phyloP scores from a whole-genome alignment of 2,113 vertebrate genomes.

The Neolamprologus kungweensis region DNA sequence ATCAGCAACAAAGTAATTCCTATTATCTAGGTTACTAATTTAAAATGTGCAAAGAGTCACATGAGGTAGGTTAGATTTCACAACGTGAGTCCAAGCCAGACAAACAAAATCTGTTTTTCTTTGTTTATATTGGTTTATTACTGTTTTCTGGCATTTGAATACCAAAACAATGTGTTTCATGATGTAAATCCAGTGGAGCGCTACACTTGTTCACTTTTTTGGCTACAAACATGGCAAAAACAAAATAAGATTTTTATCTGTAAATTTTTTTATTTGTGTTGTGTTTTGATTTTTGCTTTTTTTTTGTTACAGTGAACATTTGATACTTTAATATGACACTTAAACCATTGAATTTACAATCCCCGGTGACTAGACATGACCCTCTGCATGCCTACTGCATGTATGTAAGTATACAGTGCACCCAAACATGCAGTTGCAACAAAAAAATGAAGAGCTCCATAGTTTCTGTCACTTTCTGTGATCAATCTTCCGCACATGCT shows the following conservation, averaged over 20 bases:
- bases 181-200: background rate
- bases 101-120: background rate
- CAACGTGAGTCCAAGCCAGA: background rate
- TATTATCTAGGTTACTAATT: background rate
- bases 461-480: background rate
- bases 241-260: background rate
- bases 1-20: background rate
- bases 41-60: background rate
- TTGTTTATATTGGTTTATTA: background rate
- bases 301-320: background rate
- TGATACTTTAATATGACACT: background rate
- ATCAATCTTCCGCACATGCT: background rate
- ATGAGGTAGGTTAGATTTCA: background rate
- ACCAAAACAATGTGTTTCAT: background rate
- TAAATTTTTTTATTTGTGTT: background rate
- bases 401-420: background rate
- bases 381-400: background rate
- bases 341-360: background rate
- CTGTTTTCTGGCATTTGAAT: background rate
- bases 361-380: background rate
- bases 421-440: background rate
- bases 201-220: background rate
- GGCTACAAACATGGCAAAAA: background rate
- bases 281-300: background rate
- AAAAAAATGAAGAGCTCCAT: background rate